These are phyloP conservation scores for Lamellibrachia columna DNA, from an alignment of 2,888 invertebrate species.

Conservation along the genomic window DNA sequence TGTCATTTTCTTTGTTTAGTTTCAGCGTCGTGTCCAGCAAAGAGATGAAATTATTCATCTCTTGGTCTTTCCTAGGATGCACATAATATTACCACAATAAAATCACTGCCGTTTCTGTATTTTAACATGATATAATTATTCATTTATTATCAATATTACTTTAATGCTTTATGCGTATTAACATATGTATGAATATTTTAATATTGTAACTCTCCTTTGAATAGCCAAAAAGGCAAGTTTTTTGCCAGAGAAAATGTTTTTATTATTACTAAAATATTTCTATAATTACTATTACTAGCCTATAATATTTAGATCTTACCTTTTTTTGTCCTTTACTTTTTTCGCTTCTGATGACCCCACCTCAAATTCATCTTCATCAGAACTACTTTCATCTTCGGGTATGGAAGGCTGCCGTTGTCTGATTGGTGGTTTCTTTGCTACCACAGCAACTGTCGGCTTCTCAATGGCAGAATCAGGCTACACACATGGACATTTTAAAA, in stretches of 20 bases:
- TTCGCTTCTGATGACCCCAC: neutral
- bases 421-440: slow-evolving; percentile 4
- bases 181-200: too few species aligned
- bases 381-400: neutral
- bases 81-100: neutral
- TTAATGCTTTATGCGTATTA: too few species aligned
- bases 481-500: neutral
- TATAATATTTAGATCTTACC: neutral
- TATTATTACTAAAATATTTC: too few species aligned
- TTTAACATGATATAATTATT: too few species aligned
- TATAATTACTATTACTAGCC: too few species aligned
- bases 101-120: neutral
- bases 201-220: too few species aligned
- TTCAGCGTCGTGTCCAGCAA: slow-evolving; percentile 60
- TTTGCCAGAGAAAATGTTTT: too few species aligned
- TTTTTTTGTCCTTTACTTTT: neutral
- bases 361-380: slow-evolving; percentile 18
- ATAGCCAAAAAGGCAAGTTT: too few species aligned
- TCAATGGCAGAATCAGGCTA: neutral
- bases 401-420: neutral
- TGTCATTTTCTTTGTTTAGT: slow-evolving; percentile 45
- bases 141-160: too few species aligned
- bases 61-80: slow-evolving; percentile 58
- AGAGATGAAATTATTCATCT: slow-evolving; percentile 61
- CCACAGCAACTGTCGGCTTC: neutral